These are phyloP conservation scores for Sminthopsis crassicaudata DNA, from an alignment of 2,113 vertebrate species.

Conservation along the genomic window DNA sequence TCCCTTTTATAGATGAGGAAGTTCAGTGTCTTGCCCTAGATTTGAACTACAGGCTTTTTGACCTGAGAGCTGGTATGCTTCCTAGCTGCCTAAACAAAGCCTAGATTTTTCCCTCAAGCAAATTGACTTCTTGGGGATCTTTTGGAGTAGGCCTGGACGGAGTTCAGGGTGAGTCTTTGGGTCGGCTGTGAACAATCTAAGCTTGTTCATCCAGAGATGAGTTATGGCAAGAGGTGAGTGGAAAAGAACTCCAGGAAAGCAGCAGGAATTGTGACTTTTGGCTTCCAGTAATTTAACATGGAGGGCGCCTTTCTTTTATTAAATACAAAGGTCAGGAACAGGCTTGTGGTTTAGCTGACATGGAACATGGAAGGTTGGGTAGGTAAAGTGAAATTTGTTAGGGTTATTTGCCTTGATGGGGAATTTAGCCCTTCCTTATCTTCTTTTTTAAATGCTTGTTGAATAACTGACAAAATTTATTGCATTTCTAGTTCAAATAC, in stretches of 20 bases:
- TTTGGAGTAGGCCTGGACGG: not conserved
- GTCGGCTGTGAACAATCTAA: not conserved
- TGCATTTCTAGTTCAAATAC: not conserved
- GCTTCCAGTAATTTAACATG: not conserved
- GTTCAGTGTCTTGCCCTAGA: not conserved
- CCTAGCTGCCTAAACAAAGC: not conserved
- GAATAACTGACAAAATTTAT: not conserved
- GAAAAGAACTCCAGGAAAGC: not conserved
- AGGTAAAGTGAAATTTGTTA: not conserved
- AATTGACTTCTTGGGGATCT: not conserved
- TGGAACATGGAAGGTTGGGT: not conserved
- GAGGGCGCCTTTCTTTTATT: not conserved
- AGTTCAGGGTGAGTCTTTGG: not conserved
- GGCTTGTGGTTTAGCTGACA: not conserved
- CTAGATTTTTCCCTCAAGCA: not conserved
- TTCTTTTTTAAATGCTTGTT: not conserved
- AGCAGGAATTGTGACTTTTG: not conserved
- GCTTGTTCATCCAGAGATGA: not conserved
- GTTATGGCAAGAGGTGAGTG: not conserved
- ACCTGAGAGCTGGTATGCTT: not conserved
- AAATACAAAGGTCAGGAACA: not conserved
- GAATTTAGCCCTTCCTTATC: not conserved
- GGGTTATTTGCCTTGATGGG: not conserved
- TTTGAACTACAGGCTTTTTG: not conserved
- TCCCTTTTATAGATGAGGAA: not conserved